phyloP scores from a whole-genome alignment of 2,797 vertebrate species.

The Aldrovandia affinis region DNA sequence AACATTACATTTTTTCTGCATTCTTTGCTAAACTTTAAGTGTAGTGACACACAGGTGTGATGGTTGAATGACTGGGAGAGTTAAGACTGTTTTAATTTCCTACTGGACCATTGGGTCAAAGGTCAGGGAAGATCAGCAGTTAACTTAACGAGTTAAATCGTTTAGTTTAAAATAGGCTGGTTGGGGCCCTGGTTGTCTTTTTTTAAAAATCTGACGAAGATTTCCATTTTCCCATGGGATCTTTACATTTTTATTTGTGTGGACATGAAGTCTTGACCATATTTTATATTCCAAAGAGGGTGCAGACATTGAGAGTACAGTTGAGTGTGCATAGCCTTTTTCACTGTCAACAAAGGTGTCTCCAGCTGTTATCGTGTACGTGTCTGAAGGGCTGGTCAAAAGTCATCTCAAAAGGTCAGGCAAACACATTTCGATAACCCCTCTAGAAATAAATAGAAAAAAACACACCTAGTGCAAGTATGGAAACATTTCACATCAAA shows the following conservation, averaged over 20 bases:
- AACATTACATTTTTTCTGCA: constrained; percentile 41
- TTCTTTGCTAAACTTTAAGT: constrained; percentile 41
- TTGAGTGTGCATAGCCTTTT: not conserved
- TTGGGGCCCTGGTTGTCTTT: not conserved
- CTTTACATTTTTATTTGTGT: not conserved
- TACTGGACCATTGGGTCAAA: constrained; percentile 5
- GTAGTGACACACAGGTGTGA: not conserved
- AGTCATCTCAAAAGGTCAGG: not conserved
- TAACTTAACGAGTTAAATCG: not conserved
- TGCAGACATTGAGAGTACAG: not conserved
- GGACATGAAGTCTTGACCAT: not conserved
- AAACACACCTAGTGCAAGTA: not conserved
- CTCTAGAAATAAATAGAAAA: not conserved
- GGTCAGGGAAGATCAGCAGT: not conserved
- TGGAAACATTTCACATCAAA: not conserved
- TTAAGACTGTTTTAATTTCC: not conserved
- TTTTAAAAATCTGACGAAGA: not conserved
- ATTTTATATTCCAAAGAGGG: not conserved
- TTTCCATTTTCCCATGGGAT: not conserved
- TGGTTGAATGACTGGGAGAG: constrained; percentile 12
- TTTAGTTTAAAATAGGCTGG: not conserved
- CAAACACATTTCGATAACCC: not conserved
- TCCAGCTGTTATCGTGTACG: not conserved
- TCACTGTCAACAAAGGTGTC: not conserved
- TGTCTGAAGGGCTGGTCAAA: not conserved